Conservation (phyloP, 1,140 invertebrate species). For the Heliconius melpomene region DNA sequence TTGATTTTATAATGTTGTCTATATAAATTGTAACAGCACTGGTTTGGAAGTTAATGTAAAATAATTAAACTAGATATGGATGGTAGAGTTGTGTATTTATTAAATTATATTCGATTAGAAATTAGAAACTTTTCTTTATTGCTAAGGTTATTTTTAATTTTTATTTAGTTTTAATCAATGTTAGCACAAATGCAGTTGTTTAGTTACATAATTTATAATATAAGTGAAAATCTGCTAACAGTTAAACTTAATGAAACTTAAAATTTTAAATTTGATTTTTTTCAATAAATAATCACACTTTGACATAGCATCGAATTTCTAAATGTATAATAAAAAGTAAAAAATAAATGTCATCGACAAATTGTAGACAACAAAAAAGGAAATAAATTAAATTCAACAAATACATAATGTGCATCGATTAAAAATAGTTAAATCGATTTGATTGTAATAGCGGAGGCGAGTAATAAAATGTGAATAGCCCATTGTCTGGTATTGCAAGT, state of each 20-base stretch:
- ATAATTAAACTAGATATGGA: not conserved
- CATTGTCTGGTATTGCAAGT: constrained; percentile 24
- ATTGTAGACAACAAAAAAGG: not conserved
- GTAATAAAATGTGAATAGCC: constrained; percentile 2
- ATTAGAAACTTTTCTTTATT: not conserved
- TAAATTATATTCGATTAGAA: constrained; percentile 5
- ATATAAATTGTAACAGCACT: constrained; percentile 1
- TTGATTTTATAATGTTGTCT: constrained; percentile 16
- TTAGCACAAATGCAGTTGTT: not conserved
- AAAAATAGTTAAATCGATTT: constrained; percentile 13
- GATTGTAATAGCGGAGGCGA: not conserved
- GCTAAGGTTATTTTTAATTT: not conserved
- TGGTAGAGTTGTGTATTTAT: not conserved
- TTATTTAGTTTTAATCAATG: constrained; percentile 9
- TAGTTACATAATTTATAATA: not conserved
- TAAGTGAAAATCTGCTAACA: not conserved
- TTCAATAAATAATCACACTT: not conserved
- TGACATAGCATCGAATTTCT: constrained; percentile 1
- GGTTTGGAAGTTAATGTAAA: not conserved
- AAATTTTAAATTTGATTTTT: not conserved
- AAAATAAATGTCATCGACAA: not conserved
- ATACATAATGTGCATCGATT: constrained; percentile 13
- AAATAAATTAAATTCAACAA: constrained; percentile 11
- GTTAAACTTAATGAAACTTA: not conserved
- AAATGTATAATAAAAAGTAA: not conserved